These are phyloP conservation scores for Helogale parvula DNA, from an alignment of 2,113 vertebrate genomes.

Conservation along the genomic window DNA sequence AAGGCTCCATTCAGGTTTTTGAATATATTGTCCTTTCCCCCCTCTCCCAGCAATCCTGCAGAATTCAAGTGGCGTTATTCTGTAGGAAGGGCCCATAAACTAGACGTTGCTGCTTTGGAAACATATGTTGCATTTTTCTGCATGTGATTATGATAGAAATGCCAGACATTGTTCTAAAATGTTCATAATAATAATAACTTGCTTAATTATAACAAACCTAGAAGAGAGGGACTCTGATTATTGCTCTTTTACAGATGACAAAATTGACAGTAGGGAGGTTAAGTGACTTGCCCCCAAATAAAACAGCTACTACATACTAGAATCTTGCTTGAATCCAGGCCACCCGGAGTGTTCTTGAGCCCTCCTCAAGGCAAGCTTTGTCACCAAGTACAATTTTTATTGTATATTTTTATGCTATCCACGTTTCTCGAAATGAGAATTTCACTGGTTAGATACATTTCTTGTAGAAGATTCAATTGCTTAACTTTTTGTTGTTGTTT, in stretches of 20 bases:
- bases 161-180: not conserved
- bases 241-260: not conserved
- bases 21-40: not conserved
- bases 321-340: not conserved
- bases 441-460: not conserved
- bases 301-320: not conserved
- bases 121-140: not conserved
- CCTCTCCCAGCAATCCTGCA: not conserved
- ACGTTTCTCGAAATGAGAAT: not conserved
- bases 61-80: not conserved
- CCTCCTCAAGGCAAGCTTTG: not conserved
- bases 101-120: not conserved
- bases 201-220: not conserved
- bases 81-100: not conserved
- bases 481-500: not conserved
- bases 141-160: conserved; percentile 2
- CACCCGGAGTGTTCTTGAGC: accelerated
- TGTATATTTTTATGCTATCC: not conserved
- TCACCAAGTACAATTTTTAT: not conserved
- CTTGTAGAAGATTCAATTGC: not conserved
- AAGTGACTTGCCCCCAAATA: not conserved
- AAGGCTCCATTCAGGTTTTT: not conserved
- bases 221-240: not conserved
- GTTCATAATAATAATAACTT: not conserved
- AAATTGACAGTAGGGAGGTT: not conserved